Conservation (phyloP, 2,113 vertebrate species). For the Corapipo altera region DNA sequence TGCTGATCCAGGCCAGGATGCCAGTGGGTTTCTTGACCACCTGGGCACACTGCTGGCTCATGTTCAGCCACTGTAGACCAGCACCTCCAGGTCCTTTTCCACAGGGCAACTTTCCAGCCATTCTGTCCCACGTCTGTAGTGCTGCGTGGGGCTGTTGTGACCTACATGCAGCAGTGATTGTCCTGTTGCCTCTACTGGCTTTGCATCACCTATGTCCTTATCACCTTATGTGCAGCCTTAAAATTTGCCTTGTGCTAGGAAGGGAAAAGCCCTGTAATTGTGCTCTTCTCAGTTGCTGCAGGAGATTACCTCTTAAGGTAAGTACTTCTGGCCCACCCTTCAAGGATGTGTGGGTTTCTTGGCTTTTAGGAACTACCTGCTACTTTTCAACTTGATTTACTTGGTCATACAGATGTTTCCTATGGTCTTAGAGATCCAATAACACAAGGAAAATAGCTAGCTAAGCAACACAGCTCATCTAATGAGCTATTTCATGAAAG, state of each 20-base stretch:
- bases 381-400: neutral
- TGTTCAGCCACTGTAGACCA: neutral
- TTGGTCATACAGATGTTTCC: neutral
- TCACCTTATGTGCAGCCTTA: neutral
- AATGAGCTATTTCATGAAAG: neutral
- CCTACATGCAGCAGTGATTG: neutral
- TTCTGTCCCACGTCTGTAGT: fast-evolving
- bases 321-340: neutral
- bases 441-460: neutral
- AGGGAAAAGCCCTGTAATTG: fast-evolving
- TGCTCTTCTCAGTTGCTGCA: neutral
- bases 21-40: neutral
- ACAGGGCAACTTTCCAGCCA: neutral
- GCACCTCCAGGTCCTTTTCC: neutral
- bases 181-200: neutral
- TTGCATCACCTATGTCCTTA: neutral
- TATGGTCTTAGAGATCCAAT: neutral
- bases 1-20: neutral
- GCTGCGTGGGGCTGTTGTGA: neutral
- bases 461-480: neutral
- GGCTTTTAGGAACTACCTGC: neutral
- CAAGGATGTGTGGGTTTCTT: neutral
- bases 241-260: neutral
- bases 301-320: neutral
- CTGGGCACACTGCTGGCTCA: neutral